Conservation (phyloP, 2,113 vertebrate species). For the Callocephalon fimbriatum region DNA sequence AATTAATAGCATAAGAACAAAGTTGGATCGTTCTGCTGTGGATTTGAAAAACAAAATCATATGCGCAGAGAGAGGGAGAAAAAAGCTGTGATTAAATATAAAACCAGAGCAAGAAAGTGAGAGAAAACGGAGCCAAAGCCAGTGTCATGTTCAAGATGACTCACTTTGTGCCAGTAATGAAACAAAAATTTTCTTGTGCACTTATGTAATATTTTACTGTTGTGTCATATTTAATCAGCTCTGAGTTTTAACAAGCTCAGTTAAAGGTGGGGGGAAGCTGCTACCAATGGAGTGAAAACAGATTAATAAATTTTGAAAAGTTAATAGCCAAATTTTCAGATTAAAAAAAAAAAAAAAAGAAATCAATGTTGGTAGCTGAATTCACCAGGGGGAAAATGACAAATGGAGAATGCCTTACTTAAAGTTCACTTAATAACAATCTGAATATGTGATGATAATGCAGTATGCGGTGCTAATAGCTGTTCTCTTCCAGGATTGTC, state of each 20-base stretch:
- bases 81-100: conserved; percentile 65
- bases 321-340: conserved; percentile 44
- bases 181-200: conserved; percentile 62
- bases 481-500: conserved; percentile 7
- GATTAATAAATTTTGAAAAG: conserved; percentile 52
- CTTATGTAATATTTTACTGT: conserved; percentile 68
- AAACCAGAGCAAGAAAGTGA: conserved; percentile 38
- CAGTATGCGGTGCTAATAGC: conserved; percentile 13
- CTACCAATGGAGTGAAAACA: conserved; percentile 39
- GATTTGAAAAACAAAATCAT: conserved; percentile 47
- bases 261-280: not conserved
- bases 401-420: conserved; percentile 49
- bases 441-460: conserved; percentile 51
- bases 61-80: not conserved
- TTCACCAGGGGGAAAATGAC: conserved; percentile 9
- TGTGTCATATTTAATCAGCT: conserved; percentile 72
- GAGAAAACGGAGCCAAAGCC: conserved; percentile 61
- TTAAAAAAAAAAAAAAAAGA: not conserved
- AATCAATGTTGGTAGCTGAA: conserved; percentile 41
- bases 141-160: conserved; percentile 76
- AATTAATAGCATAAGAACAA: conserved; percentile 81
- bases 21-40: conserved; percentile 58
- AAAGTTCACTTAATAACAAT: conserved; percentile 59
- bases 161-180: conserved; percentile 72
- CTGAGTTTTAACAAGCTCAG: conserved; percentile 49